Evolutionary conservation across 2,797 vertebrate genomes (phyloP).

Genomic region (Darevskia nairensis): DNA sequence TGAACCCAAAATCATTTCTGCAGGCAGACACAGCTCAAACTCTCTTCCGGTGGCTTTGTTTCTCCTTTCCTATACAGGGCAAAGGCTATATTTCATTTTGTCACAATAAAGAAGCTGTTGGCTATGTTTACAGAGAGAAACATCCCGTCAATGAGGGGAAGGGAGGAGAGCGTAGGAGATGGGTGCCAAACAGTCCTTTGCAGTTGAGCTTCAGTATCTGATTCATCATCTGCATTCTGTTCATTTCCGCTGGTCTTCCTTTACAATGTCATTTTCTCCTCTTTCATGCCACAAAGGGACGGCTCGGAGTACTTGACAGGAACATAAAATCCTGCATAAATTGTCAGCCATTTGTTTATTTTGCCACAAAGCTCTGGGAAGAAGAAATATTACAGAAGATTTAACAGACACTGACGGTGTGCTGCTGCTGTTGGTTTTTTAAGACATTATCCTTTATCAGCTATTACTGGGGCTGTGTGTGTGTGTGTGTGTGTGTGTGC

Average conservation of each 20-base stretch:
- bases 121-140: constrained; percentile 49
- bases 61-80: neutral
- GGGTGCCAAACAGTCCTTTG: constrained; percentile 21
- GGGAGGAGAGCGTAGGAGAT: neutral
- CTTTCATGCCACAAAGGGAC: constrained; percentile 44
- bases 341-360: constrained; percentile 65
- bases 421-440: neutral
- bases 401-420: constrained; percentile 16
- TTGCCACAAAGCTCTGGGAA: constrained; percentile 39
- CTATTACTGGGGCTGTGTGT: neutral
- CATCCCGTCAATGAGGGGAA: neutral
- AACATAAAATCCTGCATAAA: constrained; percentile 55
- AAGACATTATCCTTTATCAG: constrained; percentile 1
- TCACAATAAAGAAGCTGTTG: constrained; percentile 64
- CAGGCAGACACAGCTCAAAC: neutral
- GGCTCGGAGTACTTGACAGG: constrained; percentile 44
- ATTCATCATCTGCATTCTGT: constrained; percentile 45
- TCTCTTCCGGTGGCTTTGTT: neutral
- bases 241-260: constrained; percentile 31
- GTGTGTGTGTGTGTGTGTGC: too few species aligned
- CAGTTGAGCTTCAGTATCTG: constrained; percentile 48
- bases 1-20: neutral
- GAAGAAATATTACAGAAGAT: constrained; percentile 13
- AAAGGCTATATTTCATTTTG: constrained; percentile 40
- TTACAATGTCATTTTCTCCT: constrained; percentile 44